A percentile compares a stretch with the other conserved stretches of the same genome.
Evolutionary conservation across 2,113 vertebrate species (phyloP).

Genomic region (Ceratotherium simum): DNA sequence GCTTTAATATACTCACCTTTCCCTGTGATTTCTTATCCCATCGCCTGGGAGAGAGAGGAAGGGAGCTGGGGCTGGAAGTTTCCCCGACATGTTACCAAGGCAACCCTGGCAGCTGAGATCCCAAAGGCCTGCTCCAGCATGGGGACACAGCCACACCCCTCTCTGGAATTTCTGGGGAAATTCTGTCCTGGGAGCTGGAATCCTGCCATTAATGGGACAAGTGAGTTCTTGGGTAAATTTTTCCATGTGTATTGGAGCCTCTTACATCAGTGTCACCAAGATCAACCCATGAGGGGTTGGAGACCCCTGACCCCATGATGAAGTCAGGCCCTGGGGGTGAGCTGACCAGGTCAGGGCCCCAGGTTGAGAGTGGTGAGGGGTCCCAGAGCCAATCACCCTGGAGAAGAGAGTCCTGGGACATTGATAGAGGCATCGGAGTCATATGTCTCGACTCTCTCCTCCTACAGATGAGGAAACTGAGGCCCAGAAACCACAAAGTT

Average conservation of each 20-base stretch:
- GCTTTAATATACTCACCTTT: background rate
- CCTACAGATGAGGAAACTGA: background rate
- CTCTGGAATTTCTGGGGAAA: constrained; percentile 47
- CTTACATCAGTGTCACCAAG: background rate
- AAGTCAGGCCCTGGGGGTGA: background rate
- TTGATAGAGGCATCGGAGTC: background rate
- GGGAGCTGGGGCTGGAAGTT: background rate
- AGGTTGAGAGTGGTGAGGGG: background rate
- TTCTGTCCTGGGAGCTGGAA: background rate
- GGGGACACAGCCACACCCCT: background rate
- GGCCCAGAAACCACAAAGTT: background rate
- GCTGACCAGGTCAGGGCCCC: background rate
- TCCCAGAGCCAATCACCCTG: background rate
- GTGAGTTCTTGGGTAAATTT: background rate
- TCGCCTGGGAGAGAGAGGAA: background rate
- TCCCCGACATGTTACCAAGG: background rate
- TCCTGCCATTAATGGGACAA: background rate
- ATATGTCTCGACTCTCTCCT: background rate
- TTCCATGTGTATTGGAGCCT: background rate
- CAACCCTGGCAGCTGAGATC: background rate
- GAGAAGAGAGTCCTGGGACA: background rate
- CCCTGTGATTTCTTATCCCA: background rate
- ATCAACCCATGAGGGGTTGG: background rate
- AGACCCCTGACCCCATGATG: rapidly evolving
- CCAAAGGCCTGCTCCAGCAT: background rate